Conservation (phyloP, 2,113 vertebrate genomes). For the Arothron firmamentum region DNA sequence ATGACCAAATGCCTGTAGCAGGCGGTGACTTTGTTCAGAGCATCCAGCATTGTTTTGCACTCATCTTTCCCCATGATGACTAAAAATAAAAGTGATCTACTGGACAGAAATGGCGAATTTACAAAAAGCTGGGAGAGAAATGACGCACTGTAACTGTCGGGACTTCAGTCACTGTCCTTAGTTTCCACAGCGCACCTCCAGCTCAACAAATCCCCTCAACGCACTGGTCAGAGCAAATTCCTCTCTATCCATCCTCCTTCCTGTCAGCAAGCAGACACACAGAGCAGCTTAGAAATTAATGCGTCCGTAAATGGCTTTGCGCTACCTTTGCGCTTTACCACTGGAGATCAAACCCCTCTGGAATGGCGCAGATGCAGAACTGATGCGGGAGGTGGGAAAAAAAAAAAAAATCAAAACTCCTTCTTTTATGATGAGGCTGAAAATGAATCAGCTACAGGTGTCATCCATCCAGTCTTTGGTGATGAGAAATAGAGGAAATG, state of each 20-base stretch:
- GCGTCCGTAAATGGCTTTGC: slow-evolving; percentile 68
- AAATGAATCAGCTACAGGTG: slow-evolving; percentile 64
- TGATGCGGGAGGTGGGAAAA: slow-evolving; percentile 1
- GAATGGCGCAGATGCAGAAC: slow-evolving; percentile 17
- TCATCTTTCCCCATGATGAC: slow-evolving; percentile 86
- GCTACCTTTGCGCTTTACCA: slow-evolving; percentile 46
- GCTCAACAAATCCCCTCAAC: slow-evolving; percentile 59
- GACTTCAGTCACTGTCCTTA: slow-evolving; percentile 19
- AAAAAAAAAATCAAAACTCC: slow-evolving; percentile 18
- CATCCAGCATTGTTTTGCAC: slow-evolving; percentile 92
- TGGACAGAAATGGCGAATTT: slow-evolving; percentile 1
- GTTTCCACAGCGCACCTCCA: slow-evolving; percentile 57
- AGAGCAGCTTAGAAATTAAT: slow-evolving; percentile 70
- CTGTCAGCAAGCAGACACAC: slow-evolving; percentile 41
- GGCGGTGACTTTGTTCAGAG: slow-evolving; percentile 89
- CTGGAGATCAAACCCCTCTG: slow-evolving; percentile 53
- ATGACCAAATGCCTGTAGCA: slow-evolving; percentile 93
- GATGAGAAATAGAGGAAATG: not conserved
- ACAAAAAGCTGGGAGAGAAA: slow-evolving; percentile 16
- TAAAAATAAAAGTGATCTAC: not conserved
- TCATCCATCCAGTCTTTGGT: slow-evolving; percentile 23
- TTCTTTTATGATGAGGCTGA: not conserved
- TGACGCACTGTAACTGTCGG: slow-evolving; percentile 12
- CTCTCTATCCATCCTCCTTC: slow-evolving; percentile 71
- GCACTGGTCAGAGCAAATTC: slow-evolving; percentile 58